A percentile compares a stretch with the other conserved stretches of the same genome.
Evolutionary conservation across 2,888 invertebrate species (phyloP).

Genomic region (Anarsia innoxiella): DNA sequence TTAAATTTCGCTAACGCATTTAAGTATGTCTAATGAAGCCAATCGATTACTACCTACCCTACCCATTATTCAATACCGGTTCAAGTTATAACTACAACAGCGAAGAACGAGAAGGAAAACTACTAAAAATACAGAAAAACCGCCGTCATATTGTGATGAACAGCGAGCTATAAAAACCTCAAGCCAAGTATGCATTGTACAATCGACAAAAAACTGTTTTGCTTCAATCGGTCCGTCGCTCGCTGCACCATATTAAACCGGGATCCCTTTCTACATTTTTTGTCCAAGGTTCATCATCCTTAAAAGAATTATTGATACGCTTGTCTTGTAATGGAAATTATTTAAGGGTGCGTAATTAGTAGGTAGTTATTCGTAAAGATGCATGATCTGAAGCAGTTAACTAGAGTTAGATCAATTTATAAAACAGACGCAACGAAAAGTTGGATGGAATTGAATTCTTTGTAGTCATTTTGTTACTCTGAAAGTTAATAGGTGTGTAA

Average conservation of each 20-base stretch:
- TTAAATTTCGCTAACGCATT: no score
- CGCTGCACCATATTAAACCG: conserved; percentile 12
- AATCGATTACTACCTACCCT: no score
- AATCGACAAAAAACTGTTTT: conserved; percentile 27
- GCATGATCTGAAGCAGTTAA: no score
- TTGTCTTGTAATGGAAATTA: no score
- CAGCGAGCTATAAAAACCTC: conserved; percentile 1
- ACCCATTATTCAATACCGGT: no score
- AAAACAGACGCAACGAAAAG: no score
- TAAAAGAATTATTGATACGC: conserved; percentile 2
- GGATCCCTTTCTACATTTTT: conserved; percentile 13
- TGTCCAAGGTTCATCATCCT: conserved; percentile 6
- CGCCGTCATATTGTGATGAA: conserved; percentile 3
- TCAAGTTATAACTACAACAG: background rate
- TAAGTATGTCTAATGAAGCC: no score
- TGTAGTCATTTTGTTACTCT: no score
- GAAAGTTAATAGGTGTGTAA: background rate
- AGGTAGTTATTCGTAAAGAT: background rate
- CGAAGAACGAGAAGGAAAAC: conserved; percentile 8
- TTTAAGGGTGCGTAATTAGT: no score
- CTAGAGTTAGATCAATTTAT: no score
- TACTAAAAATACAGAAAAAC: conserved; percentile 6
- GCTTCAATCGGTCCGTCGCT: conserved; percentile 19
- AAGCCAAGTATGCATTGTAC: conserved; percentile 12
- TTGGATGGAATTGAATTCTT: no score